Evolutionary conservation across 2,797 vertebrate genomes (phyloP).

Genomic region (Gallinago stenura): DNA sequence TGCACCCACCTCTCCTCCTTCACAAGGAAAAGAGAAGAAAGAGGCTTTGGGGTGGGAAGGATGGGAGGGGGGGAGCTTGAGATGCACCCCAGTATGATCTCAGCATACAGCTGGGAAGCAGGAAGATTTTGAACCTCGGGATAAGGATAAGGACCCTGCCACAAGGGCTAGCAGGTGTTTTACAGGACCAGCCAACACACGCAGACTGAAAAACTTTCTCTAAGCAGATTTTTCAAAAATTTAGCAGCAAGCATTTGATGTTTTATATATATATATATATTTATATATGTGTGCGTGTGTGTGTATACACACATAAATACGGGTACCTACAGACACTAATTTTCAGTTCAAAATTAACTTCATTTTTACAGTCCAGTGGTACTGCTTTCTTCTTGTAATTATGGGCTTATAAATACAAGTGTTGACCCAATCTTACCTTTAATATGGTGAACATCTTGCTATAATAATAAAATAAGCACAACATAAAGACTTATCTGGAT

Average conservation of each 20-base stretch:
- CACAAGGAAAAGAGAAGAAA: neutral
- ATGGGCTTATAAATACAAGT: neutral
- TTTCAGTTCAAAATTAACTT: neutral
- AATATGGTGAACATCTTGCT: neutral
- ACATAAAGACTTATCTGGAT: slow-evolving; percentile 62
- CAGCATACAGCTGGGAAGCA: neutral
- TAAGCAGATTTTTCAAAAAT: neutral
- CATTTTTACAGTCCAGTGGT: neutral
- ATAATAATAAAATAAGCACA: slow-evolving; percentile 51
- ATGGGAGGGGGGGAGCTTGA: no score
- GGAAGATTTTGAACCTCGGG: neutral
- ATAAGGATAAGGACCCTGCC: neutral
- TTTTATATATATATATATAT: neutral
- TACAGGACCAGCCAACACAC: neutral
- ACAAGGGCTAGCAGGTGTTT: neutral
- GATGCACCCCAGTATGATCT: neutral
- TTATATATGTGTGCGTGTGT: no score
- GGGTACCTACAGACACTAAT: neutral
- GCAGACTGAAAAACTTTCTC: neutral
- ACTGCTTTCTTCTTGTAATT: neutral
- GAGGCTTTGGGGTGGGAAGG: fast-evolving
- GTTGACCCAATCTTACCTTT: neutral
- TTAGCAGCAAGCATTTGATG: fast-evolving
- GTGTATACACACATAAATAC: neutral
- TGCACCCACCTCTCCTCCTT: neutral